Base-by-base conservation (phyloP, 92 coral and sea anemone genomes). In the Porites rus region DNA sequence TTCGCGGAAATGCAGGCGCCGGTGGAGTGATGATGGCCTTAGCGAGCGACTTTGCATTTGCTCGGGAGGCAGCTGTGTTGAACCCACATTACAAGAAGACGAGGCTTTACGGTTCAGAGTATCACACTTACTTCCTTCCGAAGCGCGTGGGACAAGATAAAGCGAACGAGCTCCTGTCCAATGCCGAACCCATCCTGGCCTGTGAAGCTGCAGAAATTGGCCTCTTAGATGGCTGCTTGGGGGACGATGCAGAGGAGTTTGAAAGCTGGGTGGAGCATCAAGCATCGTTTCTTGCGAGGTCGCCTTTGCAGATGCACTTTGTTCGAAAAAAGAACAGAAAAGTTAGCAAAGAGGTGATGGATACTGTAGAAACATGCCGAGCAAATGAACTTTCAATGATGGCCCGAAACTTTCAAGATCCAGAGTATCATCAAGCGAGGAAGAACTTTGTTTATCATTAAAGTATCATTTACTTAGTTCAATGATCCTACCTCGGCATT, bases 1-100 rank as follows among this genome's bases (percentile, higher is more conserved):
- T 93, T 8, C 94, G 89, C 65, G 94, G 96, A 28, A 93, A 93
- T 68, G 96, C 94, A 20, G 96, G 96, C 73, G 96, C 96, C 19
- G 96, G 96, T 20, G 96, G 96, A 18, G 92, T 74, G 51, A 93
- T 93, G 96, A 91, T 88, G 92, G 96, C 92, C n/a, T 60, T 93
- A 74, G 96, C 96, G 9, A 91, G 96, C 70, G 96, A 93, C 80
- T 51, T 93, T 13, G 93, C 85, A 10, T 59, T 91, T 18, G 87
- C 96, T 68, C 96, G 96, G 70, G 94, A 91, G 18, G 96, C 94
- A 2, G 90, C 86, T 38, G 96, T 93, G 28, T 66, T 93, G 67
- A 93, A 93, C 24, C 96, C 96, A 9, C 96, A 93, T 88, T 93
- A 91, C 90, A 88, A 83, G 77, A 72, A 46, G 66, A 93, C 91